Evolutionary conservation across 2,888 invertebrate species (phyloP).

Genomic region (Patella caerulea): DNA sequence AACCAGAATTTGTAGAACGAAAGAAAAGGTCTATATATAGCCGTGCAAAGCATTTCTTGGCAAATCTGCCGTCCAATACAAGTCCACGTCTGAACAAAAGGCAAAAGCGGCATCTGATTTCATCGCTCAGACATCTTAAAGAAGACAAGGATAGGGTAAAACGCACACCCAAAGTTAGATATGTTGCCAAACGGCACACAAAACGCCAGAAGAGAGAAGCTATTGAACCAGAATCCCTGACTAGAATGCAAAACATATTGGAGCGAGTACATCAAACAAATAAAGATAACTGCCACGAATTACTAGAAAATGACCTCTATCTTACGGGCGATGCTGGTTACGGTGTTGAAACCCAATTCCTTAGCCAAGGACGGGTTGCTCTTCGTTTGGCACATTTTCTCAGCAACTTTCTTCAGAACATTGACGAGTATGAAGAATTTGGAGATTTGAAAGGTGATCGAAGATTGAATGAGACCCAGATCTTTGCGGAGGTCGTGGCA

Average conservation of each 20-base stretch:
- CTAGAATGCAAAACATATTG: slow-evolving; percentile 52
- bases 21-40: slow-evolving; percentile 42
- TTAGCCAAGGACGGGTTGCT: slow-evolving; percentile 96
- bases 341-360: slow-evolving; percentile 88
- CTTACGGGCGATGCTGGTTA: slow-evolving; percentile 87
- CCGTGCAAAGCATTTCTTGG: slow-evolving; percentile 37
- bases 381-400: slow-evolving; percentile 95
- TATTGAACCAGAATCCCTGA: slow-evolving; percentile 56
- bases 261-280: slow-evolving; percentile 51
- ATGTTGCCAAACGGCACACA: neutral
- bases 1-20: slow-evolving; percentile 52
- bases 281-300: slow-evolving; percentile 53
- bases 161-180: slow-evolving; percentile 11
- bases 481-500: slow-evolving; percentile 94
- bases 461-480: slow-evolving; percentile 81
- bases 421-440: slow-evolving; percentile 71
- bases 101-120: slow-evolving; percentile 34
- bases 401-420: slow-evolving; percentile 88
- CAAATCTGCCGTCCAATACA: slow-evolving; percentile 22
- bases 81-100: slow-evolving; percentile 36
- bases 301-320: slow-evolving; percentile 55
- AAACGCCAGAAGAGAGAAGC: slow-evolving; percentile 54
- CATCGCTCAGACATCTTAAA: slow-evolving; percentile 27
- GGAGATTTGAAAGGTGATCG: slow-evolving; percentile 69
- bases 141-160: slow-evolving; percentile 19